Conservation (phyloP, 2,888 invertebrate genomes). For the Pecten maximus region DNA sequence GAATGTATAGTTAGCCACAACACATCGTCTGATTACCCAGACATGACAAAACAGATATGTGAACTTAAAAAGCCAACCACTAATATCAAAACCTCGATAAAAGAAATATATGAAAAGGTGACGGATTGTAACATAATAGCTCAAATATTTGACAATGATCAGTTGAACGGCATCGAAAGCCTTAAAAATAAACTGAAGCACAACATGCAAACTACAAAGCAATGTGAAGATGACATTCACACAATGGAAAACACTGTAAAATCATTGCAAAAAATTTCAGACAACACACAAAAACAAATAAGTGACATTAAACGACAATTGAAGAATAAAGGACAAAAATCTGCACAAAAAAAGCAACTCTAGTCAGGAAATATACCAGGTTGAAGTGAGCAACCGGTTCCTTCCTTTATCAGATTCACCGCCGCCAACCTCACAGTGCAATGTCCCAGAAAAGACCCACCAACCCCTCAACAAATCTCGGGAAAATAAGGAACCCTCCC, state of each 20-base stretch:
- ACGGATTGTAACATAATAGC: not conserved
- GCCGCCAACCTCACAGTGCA: not conserved
- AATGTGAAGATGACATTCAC: no score
- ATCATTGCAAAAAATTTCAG: no score
- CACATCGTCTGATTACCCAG: no score
- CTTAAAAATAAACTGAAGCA: no score
- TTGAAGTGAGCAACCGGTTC: not conserved
- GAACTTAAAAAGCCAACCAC: not conserved
- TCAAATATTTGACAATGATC: not conserved
- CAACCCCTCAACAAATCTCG: not conserved
- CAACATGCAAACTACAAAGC: no score
- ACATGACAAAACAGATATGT: not conserved
- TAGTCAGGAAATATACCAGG: no score
- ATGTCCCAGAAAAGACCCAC: not conserved
- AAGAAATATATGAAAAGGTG: not conserved
- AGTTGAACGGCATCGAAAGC: not conserved
- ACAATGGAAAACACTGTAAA: not conserved
- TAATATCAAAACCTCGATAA: not conserved
- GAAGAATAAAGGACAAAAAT: not conserved
- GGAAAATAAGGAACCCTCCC: not conserved
- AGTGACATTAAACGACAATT: not conserved
- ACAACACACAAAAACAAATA: no score
- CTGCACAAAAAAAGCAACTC: not conserved
- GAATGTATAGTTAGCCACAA: no score
- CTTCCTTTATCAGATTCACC: not conserved